A percentile compares a stretch with the other conserved stretches of the same genome.
These are phyloP conservation scores for Pediacus dermestoides DNA, from an alignment of 2,888 invertebrate genomes.

Conservation along the genomic window DNA sequence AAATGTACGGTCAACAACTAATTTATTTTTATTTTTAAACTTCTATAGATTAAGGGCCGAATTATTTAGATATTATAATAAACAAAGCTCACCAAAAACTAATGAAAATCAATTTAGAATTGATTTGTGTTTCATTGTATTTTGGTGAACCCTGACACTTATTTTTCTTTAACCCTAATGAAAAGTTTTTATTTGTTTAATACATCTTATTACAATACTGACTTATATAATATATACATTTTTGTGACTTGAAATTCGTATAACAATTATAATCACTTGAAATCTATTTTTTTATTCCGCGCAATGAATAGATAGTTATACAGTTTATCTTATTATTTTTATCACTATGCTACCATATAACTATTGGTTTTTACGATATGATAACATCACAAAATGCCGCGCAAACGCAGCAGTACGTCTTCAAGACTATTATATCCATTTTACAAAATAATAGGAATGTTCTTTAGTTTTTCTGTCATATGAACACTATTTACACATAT, in stretches of 20 bases:
- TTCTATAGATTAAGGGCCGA: constrained; percentile 31
- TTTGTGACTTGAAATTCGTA: constrained; percentile 49
- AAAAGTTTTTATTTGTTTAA: too few relatives aligned
- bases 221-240: constrained; percentile 47
- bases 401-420: constrained; percentile 37
- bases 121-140: constrained; percentile 24
- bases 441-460: constrained; percentile 37
- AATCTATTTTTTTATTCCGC: constrained; percentile 39
- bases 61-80: constrained; percentile 14
- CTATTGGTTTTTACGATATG: constrained; percentile 60
- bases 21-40: constrained; percentile 24
- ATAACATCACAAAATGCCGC: constrained; percentile 69
- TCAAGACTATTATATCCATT: constrained; percentile 34
- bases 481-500: constrained; percentile 69
- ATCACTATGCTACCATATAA: constrained; percentile 31
- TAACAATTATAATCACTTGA: constrained; percentile 50
- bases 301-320: constrained; percentile 36
- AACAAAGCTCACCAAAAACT: constrained; percentile 21
- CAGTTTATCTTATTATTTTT: constrained; percentile 32
- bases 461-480: constrained; percentile 11
- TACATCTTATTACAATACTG: constrained; percentile 48
- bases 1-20: constrained; percentile 41
- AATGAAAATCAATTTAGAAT: too few relatives aligned
- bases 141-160: constrained; percentile 22
- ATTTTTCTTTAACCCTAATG: constrained; percentile 18